These are phyloP conservation scores for Therioaphis trifolii DNA, from an alignment of 2,888 invertebrate species.

Conservation along the genomic window DNA sequence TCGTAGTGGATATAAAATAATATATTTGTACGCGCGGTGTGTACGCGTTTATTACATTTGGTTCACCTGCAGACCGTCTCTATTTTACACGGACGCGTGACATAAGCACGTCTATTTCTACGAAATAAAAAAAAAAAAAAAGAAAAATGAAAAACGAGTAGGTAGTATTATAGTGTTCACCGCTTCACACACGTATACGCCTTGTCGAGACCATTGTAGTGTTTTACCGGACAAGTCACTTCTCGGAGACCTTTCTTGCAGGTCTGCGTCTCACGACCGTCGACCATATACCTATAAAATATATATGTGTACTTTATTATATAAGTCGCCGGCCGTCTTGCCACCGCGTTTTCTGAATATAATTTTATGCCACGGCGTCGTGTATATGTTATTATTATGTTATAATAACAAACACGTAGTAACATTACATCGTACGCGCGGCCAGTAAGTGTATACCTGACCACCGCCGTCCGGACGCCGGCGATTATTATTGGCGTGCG, in stretches of 20 bases:
- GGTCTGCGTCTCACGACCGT: too few relatives aligned
- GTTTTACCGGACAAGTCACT: neutral
- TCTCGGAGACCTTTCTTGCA: neutral
- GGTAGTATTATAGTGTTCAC: neutral
- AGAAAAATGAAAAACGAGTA: slow-evolving; percentile 8
- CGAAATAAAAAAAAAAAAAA: neutral
- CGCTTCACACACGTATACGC: neutral
- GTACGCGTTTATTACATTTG: too few relatives aligned
- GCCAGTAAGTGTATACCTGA: too few relatives aligned
- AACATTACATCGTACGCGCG: too few relatives aligned
- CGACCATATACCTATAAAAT: neutral
- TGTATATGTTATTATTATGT: too few relatives aligned
- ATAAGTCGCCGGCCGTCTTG: neutral
- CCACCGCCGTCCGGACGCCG: too few relatives aligned
- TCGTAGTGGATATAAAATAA: neutral
- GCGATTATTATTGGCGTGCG: too few relatives aligned
- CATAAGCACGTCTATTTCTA: slow-evolving; percentile 23
- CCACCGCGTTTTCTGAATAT: neutral
- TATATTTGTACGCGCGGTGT: too few relatives aligned
- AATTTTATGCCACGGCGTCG: neutral
- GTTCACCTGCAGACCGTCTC: neutral
- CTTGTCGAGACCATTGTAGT: neutral
- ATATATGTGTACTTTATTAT: too few relatives aligned
- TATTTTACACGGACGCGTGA: neutral
- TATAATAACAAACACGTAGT: too few relatives aligned